Evolutionary conservation across 2,797 vertebrate genomes (phyloP).

Genomic region (Telmatherina bonti): DNA sequence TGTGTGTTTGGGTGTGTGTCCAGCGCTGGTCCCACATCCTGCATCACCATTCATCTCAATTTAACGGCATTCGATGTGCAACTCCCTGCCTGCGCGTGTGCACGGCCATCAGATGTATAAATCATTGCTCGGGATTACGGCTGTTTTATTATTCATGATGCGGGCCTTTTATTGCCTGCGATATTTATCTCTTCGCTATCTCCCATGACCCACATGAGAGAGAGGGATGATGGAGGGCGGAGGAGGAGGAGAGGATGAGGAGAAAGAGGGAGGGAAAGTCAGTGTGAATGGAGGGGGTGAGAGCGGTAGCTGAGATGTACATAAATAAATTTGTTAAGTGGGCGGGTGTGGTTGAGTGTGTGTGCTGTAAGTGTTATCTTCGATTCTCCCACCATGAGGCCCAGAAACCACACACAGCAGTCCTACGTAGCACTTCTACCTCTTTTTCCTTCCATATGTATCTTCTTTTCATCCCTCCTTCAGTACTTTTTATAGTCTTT

Average conservation of each 20-base stretch:
- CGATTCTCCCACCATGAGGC: conserved; percentile 50
- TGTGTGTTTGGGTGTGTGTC: conserved; percentile 52
- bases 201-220: conserved; percentile 73
- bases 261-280: conserved; percentile 35
- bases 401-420: conserved; percentile 43
- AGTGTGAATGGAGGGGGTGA: conserved; percentile 51
- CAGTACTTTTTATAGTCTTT: not conserved
- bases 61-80: conserved; percentile 78
- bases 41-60: conserved; percentile 86
- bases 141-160: conserved; percentile 90
- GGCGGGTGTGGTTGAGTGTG: conserved; percentile 67
- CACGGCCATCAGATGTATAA: conserved; percentile 83
- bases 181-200: conserved; percentile 84
- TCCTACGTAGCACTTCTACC: conserved; percentile 34
- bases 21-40: conserved; percentile 51
- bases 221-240: conserved; percentile 42
- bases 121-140: conserved; percentile 84
- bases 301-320: conserved; percentile 67
- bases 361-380: conserved; percentile 47
- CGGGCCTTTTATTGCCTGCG: conserved; percentile 83
- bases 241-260: conserved; percentile 14
- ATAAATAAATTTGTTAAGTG: conserved; percentile 81
- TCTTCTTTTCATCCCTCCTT: not conserved
- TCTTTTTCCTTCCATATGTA: conserved; percentile 13
- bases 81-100: conserved; percentile 62